Conservation (phyloP, 2,888 invertebrate genomes). For the Tholera decimalis region DNA sequence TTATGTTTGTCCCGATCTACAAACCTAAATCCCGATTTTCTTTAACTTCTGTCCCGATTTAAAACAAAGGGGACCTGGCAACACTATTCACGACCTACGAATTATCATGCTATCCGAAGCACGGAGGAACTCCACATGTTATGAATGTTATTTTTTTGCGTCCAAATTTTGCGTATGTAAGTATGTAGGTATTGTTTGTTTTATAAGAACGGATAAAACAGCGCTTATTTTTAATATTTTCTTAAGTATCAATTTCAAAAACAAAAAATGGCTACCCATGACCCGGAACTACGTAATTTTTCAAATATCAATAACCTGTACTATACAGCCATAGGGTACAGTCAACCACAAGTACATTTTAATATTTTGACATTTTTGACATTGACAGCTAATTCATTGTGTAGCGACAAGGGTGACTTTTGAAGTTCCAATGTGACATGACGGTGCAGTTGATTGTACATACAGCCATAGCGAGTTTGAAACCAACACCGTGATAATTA, state of each 20-base stretch:
- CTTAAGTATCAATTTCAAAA: neutral
- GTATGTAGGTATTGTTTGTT: too few species aligned
- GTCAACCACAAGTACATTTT: neutral
- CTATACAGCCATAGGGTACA: neutral
- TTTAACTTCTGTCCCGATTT: too few species aligned
- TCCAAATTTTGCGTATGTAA: too few species aligned
- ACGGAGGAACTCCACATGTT: too few species aligned
- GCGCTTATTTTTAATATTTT: neutral
- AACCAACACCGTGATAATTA: constrained; percentile 18
- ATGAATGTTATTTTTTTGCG: too few species aligned
- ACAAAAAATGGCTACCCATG: constrained; percentile 14
- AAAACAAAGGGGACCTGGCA: too few species aligned
- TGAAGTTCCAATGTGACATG: neutral
- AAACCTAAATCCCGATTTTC: too few species aligned
- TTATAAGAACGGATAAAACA: too few species aligned
- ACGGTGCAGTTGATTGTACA: neutral
- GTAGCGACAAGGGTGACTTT: neutral
- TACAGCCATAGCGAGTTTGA: constrained; percentile 3
- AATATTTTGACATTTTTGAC: neutral
- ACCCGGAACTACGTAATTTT: constrained; percentile 23
- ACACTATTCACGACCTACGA: too few species aligned
- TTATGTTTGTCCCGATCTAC: too few species aligned
- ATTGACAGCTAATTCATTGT: neutral
- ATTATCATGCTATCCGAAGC: too few species aligned
- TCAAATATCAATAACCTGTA: constrained; percentile 26